Percentiles rank a stretch among this genome's conserved stretches.
phyloP scores from a whole-genome alignment of 2,888 invertebrate species.

The Eupsilia transversa region DNA sequence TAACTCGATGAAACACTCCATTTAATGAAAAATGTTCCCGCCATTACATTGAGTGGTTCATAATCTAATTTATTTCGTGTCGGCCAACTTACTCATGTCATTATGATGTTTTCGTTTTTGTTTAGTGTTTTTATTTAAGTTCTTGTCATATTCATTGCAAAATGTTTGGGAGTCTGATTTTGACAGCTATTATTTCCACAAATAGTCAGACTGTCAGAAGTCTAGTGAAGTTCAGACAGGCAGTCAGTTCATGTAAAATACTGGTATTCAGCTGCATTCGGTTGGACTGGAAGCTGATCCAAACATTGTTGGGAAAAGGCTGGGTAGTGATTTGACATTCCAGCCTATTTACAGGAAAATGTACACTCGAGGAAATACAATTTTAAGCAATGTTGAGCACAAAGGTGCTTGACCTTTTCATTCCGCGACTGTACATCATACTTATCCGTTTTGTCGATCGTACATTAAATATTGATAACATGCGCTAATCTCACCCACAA shows the following conservation, averaged over 20 bases:
- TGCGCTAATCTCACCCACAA: not conserved
- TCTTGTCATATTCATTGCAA: not conserved
- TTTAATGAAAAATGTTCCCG: slow-evolving; percentile 71
- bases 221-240: not conserved
- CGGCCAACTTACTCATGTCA: slow-evolving; percentile 18
- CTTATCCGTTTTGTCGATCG: not conserved
- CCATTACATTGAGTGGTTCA: slow-evolving; percentile 69
- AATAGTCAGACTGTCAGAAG: too few species aligned
- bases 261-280: too few species aligned
- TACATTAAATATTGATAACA: not conserved
- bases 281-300: too few species aligned
- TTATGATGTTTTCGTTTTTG: slow-evolving; percentile 18
- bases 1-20: slow-evolving; percentile 62
- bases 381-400: not conserved
- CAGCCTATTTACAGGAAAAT: not conserved
- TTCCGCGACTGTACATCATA: not conserved
- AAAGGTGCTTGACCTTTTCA: not conserved
- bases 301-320: not conserved
- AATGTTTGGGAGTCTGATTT: not conserved
- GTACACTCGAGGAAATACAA: not conserved
- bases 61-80: slow-evolving; percentile 68
- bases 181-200: not conserved
- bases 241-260: too few species aligned
- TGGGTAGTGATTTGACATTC: not conserved
- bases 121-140: slow-evolving; percentile 12